A percentile compares a stretch with the other conserved stretches of the same genome.
Evolutionary conservation across 2,797 vertebrate genomes (phyloP).

Genomic region (Sebastes baramenuke): DNA sequence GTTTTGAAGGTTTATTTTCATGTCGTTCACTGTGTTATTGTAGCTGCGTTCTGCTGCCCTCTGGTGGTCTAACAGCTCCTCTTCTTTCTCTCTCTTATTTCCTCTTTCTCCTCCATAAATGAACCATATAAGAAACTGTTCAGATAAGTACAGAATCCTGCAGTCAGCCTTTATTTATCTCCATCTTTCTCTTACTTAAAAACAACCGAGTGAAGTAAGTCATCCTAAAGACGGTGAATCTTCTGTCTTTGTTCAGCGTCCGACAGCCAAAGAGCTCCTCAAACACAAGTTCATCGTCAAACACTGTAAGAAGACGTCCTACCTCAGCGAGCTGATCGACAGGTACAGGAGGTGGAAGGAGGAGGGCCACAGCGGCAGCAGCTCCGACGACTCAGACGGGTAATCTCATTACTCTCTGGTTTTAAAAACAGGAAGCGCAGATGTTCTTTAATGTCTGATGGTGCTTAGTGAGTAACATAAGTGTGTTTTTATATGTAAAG

Average conservation of each 20-base stretch:
- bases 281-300: constrained; percentile 95
- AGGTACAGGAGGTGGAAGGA: constrained; percentile 92
- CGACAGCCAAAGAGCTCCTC: constrained; percentile 91
- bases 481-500: constrained; percentile 64
- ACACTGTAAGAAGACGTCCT: constrained; percentile 94
- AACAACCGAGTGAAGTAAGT: neutral
- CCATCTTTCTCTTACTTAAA: neutral
- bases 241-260: constrained; percentile 80
- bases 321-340: constrained; percentile 94
- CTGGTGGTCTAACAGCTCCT: constrained; percentile 23
- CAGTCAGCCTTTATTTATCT: neutral
- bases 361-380: constrained; percentile 88
- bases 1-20: neutral
- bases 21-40: neutral
- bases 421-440: no score
- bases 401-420: constrained; percentile 35
- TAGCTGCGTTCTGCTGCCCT: constrained; percentile 29
- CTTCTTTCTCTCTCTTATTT: neutral
- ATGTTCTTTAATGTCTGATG: neutral
- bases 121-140: neutral
- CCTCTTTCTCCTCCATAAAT: neutral
- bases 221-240: rapidly evolving
- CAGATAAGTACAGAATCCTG: neutral
- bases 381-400: constrained; percentile 92
- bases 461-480: neutral